Base-by-base conservation (phyloP, 2,888 invertebrate genomes). In the Tromatobia lineatoria region DNA sequence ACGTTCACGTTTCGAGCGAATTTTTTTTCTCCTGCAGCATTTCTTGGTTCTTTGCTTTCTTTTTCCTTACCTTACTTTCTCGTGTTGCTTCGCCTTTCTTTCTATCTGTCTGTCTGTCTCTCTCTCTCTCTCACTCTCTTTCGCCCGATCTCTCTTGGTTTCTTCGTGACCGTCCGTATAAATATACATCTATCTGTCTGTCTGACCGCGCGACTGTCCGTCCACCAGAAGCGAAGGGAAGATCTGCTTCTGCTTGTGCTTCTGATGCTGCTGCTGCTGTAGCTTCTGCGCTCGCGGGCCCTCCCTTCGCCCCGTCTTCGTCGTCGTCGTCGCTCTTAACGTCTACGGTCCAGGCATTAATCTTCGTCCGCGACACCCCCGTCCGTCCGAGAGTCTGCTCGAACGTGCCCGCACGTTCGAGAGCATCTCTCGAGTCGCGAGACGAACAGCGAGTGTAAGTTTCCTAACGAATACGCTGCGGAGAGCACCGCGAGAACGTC, bases 331-430 rank as follows among this genome's bases (percentile, higher is more conserved):
- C 69, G 79, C 79, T 78, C 83, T 76, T 80, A 83, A 80, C 83
- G 83, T 83, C 83, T 38, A 77, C 76, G 61, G 69, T 80, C 73
- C 71, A 38, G 73, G 80, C 83, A 83, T 83, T 83, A 83, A 83
- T 83, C 83, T 83, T 83, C 83, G 80, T 83, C 80, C 75, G 76
- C 79, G 79, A 82, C 82, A 82, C 83, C 83, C 83, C 79, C 79
- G 80, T 73, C 52, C 66, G 77, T 77, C 73, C 77, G 59, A 74
- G 57, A 67, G 78, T 71, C 57, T 59, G 57, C 71, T 69, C 74
- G 64, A 75, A 64, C 75, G 75, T 75, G 75, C 75, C 61, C 74
- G 74, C 74, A 50, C 74, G 61, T 74, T 74, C 74, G 50, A 61
- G 38, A 61, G 59, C 74, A 50, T 52, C 70, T 64, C 34, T 42